A percentile compares a stretch with the other conserved stretches of the same genome.
These are phyloP conservation scores for Bombus sylvicola DNA, from an alignment of 1,140 invertebrate species.

Conservation along the genomic window DNA sequence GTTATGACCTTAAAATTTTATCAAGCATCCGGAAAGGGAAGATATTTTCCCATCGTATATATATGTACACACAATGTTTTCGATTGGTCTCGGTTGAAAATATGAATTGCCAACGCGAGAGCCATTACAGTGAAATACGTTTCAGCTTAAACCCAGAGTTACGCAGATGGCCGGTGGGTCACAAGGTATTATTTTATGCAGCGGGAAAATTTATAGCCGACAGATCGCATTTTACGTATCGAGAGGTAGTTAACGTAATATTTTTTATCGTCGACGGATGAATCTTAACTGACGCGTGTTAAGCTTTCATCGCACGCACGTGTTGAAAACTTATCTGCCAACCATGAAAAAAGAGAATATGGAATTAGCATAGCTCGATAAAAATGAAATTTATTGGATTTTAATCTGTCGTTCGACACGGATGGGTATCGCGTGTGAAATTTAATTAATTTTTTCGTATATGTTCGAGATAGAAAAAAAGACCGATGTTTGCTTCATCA, in stretches of 20 bases:
- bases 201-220: not conserved
- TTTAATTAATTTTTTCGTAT: not conserved
- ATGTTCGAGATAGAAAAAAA: not conserved
- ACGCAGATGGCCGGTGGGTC: not conserved
- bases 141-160: not conserved
- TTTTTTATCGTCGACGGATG: not conserved
- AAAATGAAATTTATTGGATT: constrained; percentile 26
- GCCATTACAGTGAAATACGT: constrained; percentile 8
- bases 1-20: not conserved
- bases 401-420: not conserved
- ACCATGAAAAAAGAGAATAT: not conserved
- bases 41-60: not conserved
- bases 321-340: not conserved
- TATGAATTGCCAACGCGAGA: not conserved
- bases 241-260: not conserved
- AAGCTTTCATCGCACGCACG: not conserved
- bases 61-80: not conserved
- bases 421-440: not conserved
- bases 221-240: not conserved
- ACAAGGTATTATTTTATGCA: not conserved
- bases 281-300: not conserved
- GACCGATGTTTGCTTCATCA: not conserved
- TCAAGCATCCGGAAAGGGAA: not conserved
- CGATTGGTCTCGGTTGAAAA: not conserved
- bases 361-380: constrained; percentile 33